phyloP scores from a whole-genome alignment of 2,797 vertebrate species.

The Poeciliopsis paucimaculata region DNA sequence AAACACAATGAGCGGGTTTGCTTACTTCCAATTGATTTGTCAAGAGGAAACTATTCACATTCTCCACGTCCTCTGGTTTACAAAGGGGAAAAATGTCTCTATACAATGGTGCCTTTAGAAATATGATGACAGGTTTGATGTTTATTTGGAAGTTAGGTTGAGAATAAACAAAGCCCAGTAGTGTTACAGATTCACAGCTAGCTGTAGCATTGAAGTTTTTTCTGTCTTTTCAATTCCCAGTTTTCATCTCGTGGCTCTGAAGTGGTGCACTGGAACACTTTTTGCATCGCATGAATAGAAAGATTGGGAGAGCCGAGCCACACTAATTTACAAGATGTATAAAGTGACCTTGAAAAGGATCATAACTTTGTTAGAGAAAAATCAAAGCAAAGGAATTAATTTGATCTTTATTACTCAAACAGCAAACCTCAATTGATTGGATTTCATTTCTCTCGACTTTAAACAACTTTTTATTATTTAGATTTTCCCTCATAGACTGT shows the following conservation, averaged over 20 bases:
- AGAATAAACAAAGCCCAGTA: conserved; percentile 56
- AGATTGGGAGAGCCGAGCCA: conserved; percentile 9
- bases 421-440: conserved; percentile 31
- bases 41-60: conserved; percentile 52
- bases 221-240: conserved; percentile 43
- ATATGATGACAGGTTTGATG: conserved; percentile 43
- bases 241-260: conserved; percentile 33
- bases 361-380: conserved; percentile 39
- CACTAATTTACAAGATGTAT: background rate
- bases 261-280: conserved; percentile 15
- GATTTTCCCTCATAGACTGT: conserved; percentile 32
- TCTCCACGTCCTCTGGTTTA: conserved; percentile 45
- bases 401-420: conserved; percentile 30
- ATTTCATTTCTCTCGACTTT: conserved; percentile 45
- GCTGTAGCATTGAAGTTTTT: conserved; percentile 56
- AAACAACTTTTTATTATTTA: conserved; percentile 29
- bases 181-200: conserved; percentile 51
- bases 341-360: conserved; percentile 30
- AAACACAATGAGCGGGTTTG: conserved; percentile 45
- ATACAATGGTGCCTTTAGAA: conserved; percentile 63
- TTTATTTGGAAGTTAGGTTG: conserved; percentile 60
- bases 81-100: conserved; percentile 16
- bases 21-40: conserved; percentile 64
- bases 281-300: conserved; percentile 17
- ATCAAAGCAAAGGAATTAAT: conserved; percentile 28